Conservation (phyloP, 2,113 vertebrate genomes). For the Brachirus orientalis region DNA sequence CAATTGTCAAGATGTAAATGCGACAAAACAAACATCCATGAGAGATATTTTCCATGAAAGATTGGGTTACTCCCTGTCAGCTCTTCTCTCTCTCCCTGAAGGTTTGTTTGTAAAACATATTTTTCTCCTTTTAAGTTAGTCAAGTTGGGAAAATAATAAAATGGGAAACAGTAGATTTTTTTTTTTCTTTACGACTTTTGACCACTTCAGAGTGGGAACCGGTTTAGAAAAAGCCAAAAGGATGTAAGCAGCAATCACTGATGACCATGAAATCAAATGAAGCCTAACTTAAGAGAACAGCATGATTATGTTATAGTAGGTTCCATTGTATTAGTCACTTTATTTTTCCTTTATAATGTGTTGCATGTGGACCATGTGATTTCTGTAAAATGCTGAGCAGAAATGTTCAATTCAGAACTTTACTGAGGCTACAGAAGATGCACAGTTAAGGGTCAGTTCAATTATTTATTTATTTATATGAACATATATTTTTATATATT, state of each 20-base stretch:
- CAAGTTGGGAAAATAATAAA: background rate
- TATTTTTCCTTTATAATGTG: background rate
- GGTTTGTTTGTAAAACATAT: background rate
- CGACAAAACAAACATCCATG: slow-evolving; percentile 16
- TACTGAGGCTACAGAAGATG: background rate
- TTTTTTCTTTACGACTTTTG: background rate
- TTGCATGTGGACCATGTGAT: background rate
- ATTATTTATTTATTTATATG: too few relatives aligned
- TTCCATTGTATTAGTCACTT: background rate
- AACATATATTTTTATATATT: too few relatives aligned
- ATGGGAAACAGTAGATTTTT: background rate
- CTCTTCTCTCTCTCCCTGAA: background rate
- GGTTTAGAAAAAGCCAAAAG: too few relatives aligned
- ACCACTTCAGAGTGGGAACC: background rate
- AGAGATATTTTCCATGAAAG: background rate
- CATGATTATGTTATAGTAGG: too few relatives aligned
- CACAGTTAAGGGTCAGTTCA: background rate
- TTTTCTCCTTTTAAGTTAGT: slow-evolving; percentile 1
- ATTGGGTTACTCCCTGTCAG: background rate
- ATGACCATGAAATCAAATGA: too few relatives aligned
- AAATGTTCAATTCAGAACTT: too few relatives aligned
- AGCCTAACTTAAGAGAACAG: too few relatives aligned
- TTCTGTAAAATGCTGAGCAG: background rate
- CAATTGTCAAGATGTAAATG: background rate
- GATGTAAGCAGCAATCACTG: too few relatives aligned